phyloP scores from a whole-genome alignment of 2,888 invertebrate genomes.

The Heteromyza rotundicornis region DNA sequence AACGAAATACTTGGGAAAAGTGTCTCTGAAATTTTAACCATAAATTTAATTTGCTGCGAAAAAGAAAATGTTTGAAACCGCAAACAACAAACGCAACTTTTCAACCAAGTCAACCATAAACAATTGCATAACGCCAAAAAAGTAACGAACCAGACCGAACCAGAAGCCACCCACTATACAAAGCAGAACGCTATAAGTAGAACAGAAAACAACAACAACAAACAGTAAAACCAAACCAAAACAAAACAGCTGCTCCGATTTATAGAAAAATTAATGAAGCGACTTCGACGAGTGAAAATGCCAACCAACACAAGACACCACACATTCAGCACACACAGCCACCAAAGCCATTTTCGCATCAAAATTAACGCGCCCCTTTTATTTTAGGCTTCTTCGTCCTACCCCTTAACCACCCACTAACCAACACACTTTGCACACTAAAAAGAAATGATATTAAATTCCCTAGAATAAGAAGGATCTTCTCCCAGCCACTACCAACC shows the following conservation, averaged over 20 bases:
- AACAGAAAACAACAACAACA: background rate
- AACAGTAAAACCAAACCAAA: too few relatives aligned
- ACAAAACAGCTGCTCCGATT: constrained; percentile 29
- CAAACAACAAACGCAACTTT: background rate
- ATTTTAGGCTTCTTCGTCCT: too few relatives aligned
- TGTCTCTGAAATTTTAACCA: too few relatives aligned
- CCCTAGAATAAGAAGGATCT: too few relatives aligned
- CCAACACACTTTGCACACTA: too few relatives aligned
- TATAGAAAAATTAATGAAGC: constrained; percentile 10
- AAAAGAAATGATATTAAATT: too few relatives aligned
- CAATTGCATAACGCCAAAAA: constrained; percentile 32
- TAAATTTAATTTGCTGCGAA: background rate
- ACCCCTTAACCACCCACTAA: too few relatives aligned
- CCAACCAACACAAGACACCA: background rate
- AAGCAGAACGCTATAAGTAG: background rate
- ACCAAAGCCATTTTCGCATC: constrained; percentile 2
- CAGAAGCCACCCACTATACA: too few relatives aligned
- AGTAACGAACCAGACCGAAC: constrained; percentile 8
- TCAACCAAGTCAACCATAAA: constrained; percentile 28
- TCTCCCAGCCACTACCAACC: too few relatives aligned
- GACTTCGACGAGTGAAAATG: too few relatives aligned
- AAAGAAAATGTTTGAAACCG: background rate
- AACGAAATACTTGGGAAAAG: too few relatives aligned
- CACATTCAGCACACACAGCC: background rate
- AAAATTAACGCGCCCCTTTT: too few relatives aligned